Percentiles rank a stretch among this genome's conserved stretches.
phyloP scores from a whole-genome alignment of 2,797 vertebrate species.

The Sternotherus odoratus region DNA sequence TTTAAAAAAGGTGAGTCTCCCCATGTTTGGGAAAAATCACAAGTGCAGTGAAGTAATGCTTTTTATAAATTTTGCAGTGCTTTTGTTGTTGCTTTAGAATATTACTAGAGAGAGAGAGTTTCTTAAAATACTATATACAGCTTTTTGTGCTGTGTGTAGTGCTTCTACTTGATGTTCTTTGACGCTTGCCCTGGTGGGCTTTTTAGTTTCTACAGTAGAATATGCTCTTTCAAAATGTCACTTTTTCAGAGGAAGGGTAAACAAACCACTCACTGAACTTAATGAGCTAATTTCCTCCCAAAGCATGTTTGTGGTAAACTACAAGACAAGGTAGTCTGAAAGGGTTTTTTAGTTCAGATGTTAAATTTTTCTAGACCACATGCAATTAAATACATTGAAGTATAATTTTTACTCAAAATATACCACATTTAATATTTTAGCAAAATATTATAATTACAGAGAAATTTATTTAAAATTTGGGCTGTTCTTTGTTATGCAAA shows the following conservation, averaged over 20 bases:
- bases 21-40: not conserved
- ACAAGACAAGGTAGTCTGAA: slow-evolving; percentile 28
- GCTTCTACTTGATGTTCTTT: slow-evolving; percentile 42
- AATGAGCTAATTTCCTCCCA: slow-evolving; percentile 67
- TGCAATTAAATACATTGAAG: not conserved
- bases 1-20: not conserved
- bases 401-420: not conserved
- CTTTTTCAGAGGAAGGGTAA: slow-evolving; percentile 58
- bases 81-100: slow-evolving; percentile 20
- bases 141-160: not conserved
- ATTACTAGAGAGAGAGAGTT: not conserved
- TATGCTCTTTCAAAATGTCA: slow-evolving; percentile 50
- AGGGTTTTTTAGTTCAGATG: slow-evolving; percentile 9
- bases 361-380: slow-evolving; percentile 1
- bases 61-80: not conserved
- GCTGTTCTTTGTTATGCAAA: not conserved
- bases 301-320: slow-evolving; percentile 51
- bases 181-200: slow-evolving; percentile 1
- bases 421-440: not conserved
- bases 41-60: not conserved
- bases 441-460: slow-evolving; percentile 1
- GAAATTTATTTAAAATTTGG: not conserved
- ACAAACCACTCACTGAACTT: slow-evolving; percentile 56
- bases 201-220: slow-evolving; percentile 57
- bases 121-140: slow-evolving; percentile 1